Evolutionary conservation across 2,797 vertebrate genomes (phyloP).

Genomic region (Tachyglossus aculeatus): DNA sequence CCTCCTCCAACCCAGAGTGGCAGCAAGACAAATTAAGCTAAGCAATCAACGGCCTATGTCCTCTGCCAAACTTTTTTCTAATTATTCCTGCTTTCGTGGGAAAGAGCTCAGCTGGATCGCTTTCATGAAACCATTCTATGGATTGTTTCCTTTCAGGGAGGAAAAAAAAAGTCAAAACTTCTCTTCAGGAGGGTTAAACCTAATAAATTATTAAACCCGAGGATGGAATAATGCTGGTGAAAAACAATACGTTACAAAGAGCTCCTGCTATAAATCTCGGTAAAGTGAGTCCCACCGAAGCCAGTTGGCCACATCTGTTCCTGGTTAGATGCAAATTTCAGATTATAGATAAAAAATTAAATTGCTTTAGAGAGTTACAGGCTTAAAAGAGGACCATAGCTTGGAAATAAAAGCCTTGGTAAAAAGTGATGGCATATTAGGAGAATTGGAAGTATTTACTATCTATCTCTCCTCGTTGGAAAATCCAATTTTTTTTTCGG

Average conservation of each 20-base stretch:
- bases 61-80: conserved; percentile 20
- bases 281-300: conserved; percentile 59
- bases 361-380: conserved; percentile 69
- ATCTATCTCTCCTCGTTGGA: conserved; percentile 47
- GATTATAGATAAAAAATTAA: conserved; percentile 72
- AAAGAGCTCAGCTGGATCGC: conserved; percentile 32
- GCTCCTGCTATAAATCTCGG: conserved; percentile 65
- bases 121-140: conserved; percentile 41
- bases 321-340: conserved; percentile 74
- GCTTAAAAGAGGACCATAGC: conserved; percentile 64
- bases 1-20: neutral
- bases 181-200: conserved; percentile 64
- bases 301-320: conserved; percentile 73
- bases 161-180: conserved; percentile 55
- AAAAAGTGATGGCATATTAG: conserved; percentile 63
- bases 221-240: conserved; percentile 54
- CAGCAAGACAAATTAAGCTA: neutral
- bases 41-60: conserved; percentile 33
- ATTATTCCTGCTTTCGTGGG: conserved; percentile 1
- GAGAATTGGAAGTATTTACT: conserved; percentile 71
- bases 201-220: conserved; percentile 68
- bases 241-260: conserved; percentile 67
- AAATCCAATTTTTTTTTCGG: conserved; percentile 43
- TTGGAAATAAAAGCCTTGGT: conserved; percentile 67
- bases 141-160: conserved; percentile 50